phyloP scores from a whole-genome alignment of 37 sponge, comb jelly and placozoan species.

The Crambe crambe region DNA sequence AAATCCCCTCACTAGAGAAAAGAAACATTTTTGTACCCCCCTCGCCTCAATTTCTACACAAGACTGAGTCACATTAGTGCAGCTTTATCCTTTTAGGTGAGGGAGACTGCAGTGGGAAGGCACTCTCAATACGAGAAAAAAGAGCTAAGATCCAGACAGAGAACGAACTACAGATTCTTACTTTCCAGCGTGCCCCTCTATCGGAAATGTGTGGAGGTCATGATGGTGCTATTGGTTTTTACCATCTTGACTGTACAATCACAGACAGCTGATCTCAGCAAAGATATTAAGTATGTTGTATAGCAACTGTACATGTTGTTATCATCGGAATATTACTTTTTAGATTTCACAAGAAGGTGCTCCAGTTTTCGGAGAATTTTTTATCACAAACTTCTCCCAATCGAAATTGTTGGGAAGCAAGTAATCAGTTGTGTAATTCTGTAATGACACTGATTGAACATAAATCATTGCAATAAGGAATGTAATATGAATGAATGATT shows the following conservation, averaged over 20 bases:
- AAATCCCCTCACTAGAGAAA: too few species aligned
- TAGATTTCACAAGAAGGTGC: constrained; percentile 64
- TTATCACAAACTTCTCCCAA: constrained; percentile 54
- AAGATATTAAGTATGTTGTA: background rate
- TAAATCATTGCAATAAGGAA: background rate
- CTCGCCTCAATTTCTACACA: too few species aligned
- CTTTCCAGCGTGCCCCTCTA: constrained; percentile 10
- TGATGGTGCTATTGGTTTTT: background rate
- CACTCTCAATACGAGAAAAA: constrained; percentile 16
- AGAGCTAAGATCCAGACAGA: constrained; percentile 61
- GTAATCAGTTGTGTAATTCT: constrained; percentile 25
- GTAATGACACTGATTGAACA: background rate
- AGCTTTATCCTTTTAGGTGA: constrained; percentile 20
- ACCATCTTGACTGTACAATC: background rate
- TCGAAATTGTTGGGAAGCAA: constrained; percentile 71
- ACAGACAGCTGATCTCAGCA: background rate
- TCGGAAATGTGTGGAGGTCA: background rate
- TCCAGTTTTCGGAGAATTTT: constrained; percentile 68
- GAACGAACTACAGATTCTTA: constrained; percentile 62
- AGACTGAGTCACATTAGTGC: background rate
- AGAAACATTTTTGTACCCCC: too few species aligned
- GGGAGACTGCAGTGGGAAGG: constrained; percentile 26
- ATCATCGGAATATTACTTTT: background rate
- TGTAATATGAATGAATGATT: background rate
- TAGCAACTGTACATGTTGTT: background rate